Base-by-base conservation (phyloP, 2,888 invertebrate species). In the Tuberolachnus salignus region DNA sequence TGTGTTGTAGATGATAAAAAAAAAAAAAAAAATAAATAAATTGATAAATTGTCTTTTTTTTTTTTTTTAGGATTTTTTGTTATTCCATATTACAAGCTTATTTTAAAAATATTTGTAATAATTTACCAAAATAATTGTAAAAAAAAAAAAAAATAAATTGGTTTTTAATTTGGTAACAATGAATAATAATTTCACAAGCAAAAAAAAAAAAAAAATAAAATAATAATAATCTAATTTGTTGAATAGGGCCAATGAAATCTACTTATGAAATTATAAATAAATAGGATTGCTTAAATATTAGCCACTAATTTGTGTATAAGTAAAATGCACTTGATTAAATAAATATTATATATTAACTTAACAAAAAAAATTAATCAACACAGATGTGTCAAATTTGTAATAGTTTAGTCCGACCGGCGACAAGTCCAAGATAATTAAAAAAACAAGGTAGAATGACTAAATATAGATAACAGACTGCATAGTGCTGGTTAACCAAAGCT, bases 261-360 rank as follows among this genome's bases (percentile, higher is more conserved):
- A 78, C 23, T 8, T n/a, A 67, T 69, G 78, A 34, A 19, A 69
- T 69, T 49, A 69, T 69, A 67, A 59, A 78, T 59, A 69, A 78
- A 69, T 78, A 78, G 69, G 49, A 61, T 78, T 49, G 49, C 49
- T 78, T 75, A 78, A 55, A 51, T 49, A 51, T 21, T 69, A 74
- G 26, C n/a, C n/a, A 49, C 75, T 66, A 57, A 69, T 53, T 57
- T 34, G 34, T 6, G 78, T 23, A 23, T 67, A 49, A 59, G 19
- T 69, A 34, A 64, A 46, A 66, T 78, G 49, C 19, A 69, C 57
- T 34, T 26, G 26, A 55, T 66, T 75, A 46, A 57, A 57, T 74
- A 66, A 66, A 74, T 66, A 75, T 74, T 42, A 34, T 34, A 34
- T 49, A 55, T 66, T 64, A 66, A 75, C 64, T 74, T 74, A 53